phyloP scores from a whole-genome alignment of 92 coral and sea anemone species.

The Porites cylindrica region DNA sequence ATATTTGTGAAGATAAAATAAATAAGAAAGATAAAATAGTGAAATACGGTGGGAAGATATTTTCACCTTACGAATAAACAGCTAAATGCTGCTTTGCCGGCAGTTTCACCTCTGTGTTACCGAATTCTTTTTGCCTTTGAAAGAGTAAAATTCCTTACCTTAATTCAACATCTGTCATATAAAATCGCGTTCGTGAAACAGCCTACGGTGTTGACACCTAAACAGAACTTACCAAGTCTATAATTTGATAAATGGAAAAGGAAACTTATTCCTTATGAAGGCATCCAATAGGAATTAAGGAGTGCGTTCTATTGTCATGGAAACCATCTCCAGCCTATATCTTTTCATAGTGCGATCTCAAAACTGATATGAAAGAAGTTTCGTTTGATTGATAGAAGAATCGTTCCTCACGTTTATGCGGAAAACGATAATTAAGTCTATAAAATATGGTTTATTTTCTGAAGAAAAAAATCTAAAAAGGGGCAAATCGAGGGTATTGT shows the following conservation, averaged over 20 bases:
- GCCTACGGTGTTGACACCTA: background rate
- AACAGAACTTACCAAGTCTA: background rate
- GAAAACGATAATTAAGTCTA: background rate
- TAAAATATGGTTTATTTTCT: background rate
- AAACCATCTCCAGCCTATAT: background rate
- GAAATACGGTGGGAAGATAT: too few relatives aligned
- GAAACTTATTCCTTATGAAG: background rate
- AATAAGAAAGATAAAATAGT: too few relatives aligned
- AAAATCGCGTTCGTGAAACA: background rate
- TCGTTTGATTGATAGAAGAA: conserved; percentile 6
- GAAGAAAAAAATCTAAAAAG: too few relatives aligned
- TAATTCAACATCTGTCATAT: background rate
- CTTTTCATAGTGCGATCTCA: background rate
- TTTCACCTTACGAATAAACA: too few relatives aligned
- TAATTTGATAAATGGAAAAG: background rate
- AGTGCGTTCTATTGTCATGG: background rate
- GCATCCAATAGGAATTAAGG: conserved; percentile 4
- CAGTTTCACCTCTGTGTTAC: background rate
- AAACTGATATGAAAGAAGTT: background rate
- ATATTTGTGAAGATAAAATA: too few relatives aligned
- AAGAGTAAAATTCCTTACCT: background rate
- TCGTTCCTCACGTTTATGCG: background rate
- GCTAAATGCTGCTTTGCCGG: background rate
- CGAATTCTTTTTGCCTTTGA: background rate
- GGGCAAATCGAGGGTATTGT: too few relatives aligned